These are phyloP conservation scores for Solenopsis invicta DNA, from an alignment of 1,140 invertebrate species.

Conservation along the genomic window DNA sequence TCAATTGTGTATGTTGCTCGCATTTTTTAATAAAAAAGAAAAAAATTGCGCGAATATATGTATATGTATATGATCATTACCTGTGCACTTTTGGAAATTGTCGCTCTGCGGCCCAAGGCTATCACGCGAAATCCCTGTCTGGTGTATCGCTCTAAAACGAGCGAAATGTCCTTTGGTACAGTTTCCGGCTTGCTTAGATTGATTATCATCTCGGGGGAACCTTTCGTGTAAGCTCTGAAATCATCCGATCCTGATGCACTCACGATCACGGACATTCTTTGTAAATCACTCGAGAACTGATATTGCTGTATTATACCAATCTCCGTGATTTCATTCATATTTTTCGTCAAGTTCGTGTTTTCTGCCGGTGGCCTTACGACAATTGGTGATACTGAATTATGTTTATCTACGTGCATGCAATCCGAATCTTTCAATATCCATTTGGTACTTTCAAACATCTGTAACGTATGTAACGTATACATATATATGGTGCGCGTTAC, in stretches of 20 bases:
- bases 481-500: no score
- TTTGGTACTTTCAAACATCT: constrained; percentile 94
- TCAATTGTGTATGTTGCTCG: neutral
- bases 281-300: constrained; percentile 96
- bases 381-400: constrained; percentile 93
- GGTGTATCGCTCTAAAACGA: constrained; percentile 92
- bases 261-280: constrained; percentile 96
- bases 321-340: constrained; percentile 84
- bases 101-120: constrained; percentile 90
- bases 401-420: constrained; percentile 90
- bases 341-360: constrained; percentile 68
- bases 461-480: no score
- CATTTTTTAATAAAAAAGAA: neutral
- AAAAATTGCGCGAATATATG: neutral
- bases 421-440: constrained; percentile 94
- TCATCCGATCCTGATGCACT: constrained; percentile 89
- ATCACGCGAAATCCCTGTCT: constrained; percentile 96
- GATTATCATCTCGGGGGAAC: constrained; percentile 96
- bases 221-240: constrained; percentile 95
- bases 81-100: constrained; percentile 73
- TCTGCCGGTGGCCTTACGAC: constrained; percentile 90
- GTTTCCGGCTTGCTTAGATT: constrained; percentile 90
- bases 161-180: constrained; percentile 92
- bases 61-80: no score
- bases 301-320: constrained; percentile 96